A percentile compares a stretch with the other conserved stretches of the same genome.
Conservation (phyloP, 2,113 vertebrate species). For the Micronycteris hirsuta region DNA sequence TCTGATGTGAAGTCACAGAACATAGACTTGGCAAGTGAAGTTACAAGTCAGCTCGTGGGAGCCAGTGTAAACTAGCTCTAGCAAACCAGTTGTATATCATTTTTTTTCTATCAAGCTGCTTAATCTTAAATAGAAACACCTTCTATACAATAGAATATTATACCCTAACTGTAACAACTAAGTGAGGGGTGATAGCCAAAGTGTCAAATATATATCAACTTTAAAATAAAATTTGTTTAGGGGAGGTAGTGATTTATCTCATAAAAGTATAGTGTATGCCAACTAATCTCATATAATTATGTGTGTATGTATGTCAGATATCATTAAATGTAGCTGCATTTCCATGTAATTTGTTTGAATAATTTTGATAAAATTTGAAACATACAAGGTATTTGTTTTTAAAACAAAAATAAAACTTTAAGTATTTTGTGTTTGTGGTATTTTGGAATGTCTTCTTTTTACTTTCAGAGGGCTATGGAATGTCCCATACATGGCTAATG, state of each 20-base stretch:
- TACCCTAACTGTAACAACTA: not conserved
- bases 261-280: not conserved
- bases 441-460: constrained; percentile 60
- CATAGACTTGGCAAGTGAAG: not conserved
- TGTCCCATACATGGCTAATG: constrained; percentile 94
- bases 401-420: not conserved
- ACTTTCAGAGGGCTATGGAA: constrained; percentile 92
- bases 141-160: not conserved
- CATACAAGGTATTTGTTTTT: not conserved
- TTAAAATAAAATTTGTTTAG: not conserved
- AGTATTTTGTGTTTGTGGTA: not conserved
- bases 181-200: not conserved
- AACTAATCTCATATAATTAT: not conserved
- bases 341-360: not conserved
- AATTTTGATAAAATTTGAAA: not conserved
- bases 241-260: not conserved
- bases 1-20: not conserved
- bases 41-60: not conserved
- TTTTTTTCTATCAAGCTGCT: not conserved
- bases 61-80: not conserved
- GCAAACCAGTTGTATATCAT: not conserved
- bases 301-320: not conserved
- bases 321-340: not conserved
- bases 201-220: not conserved
- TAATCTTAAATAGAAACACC: not conserved